Evolutionary conservation across 1,140 invertebrate species (phyloP).

Genomic region (Nebria ingens): DNA sequence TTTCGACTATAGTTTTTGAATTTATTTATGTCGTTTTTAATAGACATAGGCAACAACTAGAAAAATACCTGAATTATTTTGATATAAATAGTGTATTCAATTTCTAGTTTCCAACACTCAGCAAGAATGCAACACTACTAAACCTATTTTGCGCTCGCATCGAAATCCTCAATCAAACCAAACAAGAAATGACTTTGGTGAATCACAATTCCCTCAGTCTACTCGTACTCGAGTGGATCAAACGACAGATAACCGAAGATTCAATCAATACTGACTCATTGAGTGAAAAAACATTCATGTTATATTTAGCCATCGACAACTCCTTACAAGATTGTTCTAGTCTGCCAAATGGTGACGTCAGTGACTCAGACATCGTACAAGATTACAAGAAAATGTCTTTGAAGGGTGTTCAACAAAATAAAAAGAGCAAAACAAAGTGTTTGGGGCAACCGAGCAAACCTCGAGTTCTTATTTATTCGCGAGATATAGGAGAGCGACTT

Average conservation of each 20-base stretch:
- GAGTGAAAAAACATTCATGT: conserved; percentile 55
- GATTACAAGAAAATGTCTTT: conserved; percentile 67
- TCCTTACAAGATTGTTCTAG: conserved; percentile 69
- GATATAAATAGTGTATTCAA: no score
- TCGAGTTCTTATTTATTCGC: conserved; percentile 45
- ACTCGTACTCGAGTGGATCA: conserved; percentile 59
- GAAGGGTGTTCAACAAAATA: conserved; percentile 35
- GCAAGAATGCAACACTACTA: conserved; percentile 43
- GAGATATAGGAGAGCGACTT: conserved; percentile 45
- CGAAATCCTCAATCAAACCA: conserved; percentile 51
- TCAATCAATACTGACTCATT: conserved; percentile 38
- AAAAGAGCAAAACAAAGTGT: conserved; percentile 37
- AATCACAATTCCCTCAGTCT: conserved; percentile 48
- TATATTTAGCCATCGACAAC: conserved; percentile 65
- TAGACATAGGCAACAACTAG: no score
- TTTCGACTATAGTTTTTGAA: no score
- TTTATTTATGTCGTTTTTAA: no score
- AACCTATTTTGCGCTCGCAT: conserved; percentile 53
- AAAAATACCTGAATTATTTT: no score
- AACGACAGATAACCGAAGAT: conserved; percentile 40
- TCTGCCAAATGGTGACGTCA: conserved; percentile 52
- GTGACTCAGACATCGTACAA: conserved; percentile 66
- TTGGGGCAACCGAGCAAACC: conserved; percentile 49
- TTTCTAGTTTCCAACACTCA: conserved; percentile 47
- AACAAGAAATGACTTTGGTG: conserved; percentile 50